Evolutionary conservation across 23 tunicate species (phyloP), one percentile per base, ranked within the genome.

Genomic region (Phallusia fumigata): DNA sequence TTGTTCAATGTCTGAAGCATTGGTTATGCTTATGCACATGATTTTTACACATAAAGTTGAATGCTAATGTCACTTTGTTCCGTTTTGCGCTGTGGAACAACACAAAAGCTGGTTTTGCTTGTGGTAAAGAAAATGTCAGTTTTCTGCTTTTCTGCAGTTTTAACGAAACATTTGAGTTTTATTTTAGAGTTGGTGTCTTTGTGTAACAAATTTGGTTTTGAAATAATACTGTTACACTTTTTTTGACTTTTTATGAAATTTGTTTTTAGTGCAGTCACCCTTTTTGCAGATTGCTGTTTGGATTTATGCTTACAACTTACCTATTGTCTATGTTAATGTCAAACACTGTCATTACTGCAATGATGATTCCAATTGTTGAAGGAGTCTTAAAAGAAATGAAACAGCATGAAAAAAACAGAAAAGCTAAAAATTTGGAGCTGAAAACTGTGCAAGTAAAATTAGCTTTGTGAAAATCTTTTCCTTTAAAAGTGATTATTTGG

Each of bases 251-350:
- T 40, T 10, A 40, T 5, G 10, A 5, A 40, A 40, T 40, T 40
- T 40, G 47, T 5, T 40, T 40, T 40, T 40, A 3, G 47, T 40
- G 5, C 10, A 40, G 10, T 58, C 1, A 58, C 1, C 16, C 28
- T 36, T 44, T 51, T 73, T 83, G 2, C 24, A 83, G 86, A 74
- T 49, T 83, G 40, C 30, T 83, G 79, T n/a, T 83, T 31, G 86
- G 86, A 2, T 83, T 83, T 35, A 83, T 83, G 86, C 69, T 83
- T 77, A 83, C 86, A 11, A 52, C 86, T 0, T 45, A 45, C n/a
- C 21, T 83, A 1, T 34, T 83, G 36, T 83, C 86, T 30, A 74
- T 74, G 79, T 83, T 74, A 12, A 74, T 83, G 49, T 65, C 86
- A 26, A 83, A 83, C 45, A 30, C 49, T 26, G 53, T 77, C 13